Base-by-base conservation (phyloP, 2,888 invertebrate species). In the Caenorhabditis sp. region DNA sequence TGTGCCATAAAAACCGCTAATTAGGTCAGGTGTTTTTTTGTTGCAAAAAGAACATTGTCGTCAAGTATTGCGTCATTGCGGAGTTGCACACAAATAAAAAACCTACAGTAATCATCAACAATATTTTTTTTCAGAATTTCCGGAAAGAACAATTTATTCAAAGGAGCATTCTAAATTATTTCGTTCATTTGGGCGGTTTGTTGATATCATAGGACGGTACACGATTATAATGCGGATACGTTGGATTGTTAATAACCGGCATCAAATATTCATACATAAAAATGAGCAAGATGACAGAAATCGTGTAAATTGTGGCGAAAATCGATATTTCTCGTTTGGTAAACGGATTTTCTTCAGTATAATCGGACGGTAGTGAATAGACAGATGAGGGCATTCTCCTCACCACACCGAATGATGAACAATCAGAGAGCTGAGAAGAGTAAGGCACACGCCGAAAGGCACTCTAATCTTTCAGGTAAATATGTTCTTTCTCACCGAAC, bases 201-300 rank as follows among this genome's bases (percentile, higher is more conserved):
- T 43, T 6, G 14, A 43, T 43, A 12, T 66, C 69, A 37, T 58
- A 63, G 12, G 68, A 69, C 0, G 73, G 73, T 1, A 73, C 69
- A 43, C 65, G 66, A 54, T 82, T 83, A 69, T 82, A 83, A 68
- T 81, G 79, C 8, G 84, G 84, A 73, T 84, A 83, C 5, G 68
- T 72, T 14, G 83, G 81, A 72, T 83, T 83, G 68, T 83, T 76
- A 71, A 82, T 76, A 14, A 83, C 82, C 3, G 84, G 84, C 81
- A 81, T 82, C 43, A 82, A 58, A n/a, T 67, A 62, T 63, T 83
- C 83, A 57, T 75, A 83, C 61, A 79, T 66, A 23, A 77, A 19
- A 50, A 83, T 76, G 10, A 83, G 65, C 21, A 73, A n/a, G 2
- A 81, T 54, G 1, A 83, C 82, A 50, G 78, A 76, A 36, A 68